These are phyloP conservation scores for Phortica okadai DNA, from an alignment of 2,888 invertebrate genomes.

Conservation along the genomic window DNA sequence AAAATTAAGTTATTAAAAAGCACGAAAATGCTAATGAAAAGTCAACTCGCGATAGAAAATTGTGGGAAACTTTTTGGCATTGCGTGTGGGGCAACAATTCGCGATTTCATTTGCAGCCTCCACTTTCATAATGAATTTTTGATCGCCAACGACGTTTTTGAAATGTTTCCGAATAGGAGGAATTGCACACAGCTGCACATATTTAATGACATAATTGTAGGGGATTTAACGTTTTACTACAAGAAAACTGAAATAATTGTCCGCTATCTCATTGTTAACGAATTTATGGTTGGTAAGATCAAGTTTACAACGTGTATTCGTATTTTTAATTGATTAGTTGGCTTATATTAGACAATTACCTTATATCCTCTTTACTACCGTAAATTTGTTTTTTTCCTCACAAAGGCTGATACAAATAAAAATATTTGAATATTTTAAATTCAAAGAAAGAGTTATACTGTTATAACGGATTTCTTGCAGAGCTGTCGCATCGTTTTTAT, in stretches of 20 bases:
- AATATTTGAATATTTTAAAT: no score
- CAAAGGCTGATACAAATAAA: no score
- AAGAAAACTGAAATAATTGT: not conserved
- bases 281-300: no score
- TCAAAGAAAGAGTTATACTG: no score
- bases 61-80: slow-evolving; percentile 52
- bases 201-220: not conserved
- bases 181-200: not conserved
- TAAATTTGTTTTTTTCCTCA: no score
- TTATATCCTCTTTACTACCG: no score
- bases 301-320: no score
- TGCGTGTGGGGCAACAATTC: slow-evolving; percentile 51
- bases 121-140: not conserved
- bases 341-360: no score
- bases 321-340: no score
- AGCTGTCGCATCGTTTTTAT: no score
- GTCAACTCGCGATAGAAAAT: slow-evolving; percentile 37
- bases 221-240: not conserved
- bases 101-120: not conserved
- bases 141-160: not conserved
- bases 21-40: slow-evolving; percentile 56
- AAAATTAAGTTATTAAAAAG: slow-evolving; percentile 50
- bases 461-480: no score
- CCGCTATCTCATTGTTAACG: no score
- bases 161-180: not conserved